A percentile compares a stretch with the other conserved stretches of the same genome.
Conservation (phyloP, 2,113 vertebrate species). For the Muntiacus reevesi region DNA sequence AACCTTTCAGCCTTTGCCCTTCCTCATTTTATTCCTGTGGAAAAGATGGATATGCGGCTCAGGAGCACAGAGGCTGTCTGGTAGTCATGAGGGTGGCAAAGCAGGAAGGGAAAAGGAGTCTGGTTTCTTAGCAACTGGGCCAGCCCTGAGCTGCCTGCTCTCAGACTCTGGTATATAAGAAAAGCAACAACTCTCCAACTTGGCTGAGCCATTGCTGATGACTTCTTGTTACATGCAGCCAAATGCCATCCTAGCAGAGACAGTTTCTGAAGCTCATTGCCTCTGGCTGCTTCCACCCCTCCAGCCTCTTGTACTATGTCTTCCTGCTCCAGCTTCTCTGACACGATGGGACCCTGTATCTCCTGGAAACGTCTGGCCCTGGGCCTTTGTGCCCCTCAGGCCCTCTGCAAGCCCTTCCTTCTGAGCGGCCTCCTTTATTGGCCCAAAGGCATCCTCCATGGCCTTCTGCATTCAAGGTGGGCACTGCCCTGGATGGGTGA, state of each 20-base stretch:
- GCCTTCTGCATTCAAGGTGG: not conserved
- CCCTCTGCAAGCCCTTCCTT: not conserved
- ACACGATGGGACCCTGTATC: not conserved
- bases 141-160: not conserved
- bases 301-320: not conserved
- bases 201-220: not conserved
- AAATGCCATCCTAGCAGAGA: not conserved
- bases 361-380: not conserved
- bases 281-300: not conserved
- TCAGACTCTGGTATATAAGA: not conserved
- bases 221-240: not conserved
- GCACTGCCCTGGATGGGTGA: not conserved
- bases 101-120: not conserved
- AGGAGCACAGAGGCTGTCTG: not conserved
- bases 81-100: not conserved
- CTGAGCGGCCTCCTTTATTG: not conserved
- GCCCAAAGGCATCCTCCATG: not conserved
- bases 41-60: not conserved
- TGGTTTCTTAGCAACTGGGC: not conserved
- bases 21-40: not conserved
- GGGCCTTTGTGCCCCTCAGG: not conserved
- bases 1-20: not conserved
- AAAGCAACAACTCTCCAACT: not conserved
- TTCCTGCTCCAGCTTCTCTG: not conserved
- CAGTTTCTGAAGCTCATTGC: not conserved